Percentiles rank a stretch among this genome's conserved stretches.
Evolutionary conservation across 2,888 invertebrate species (phyloP).

Genomic region (Teleiodes luculella): DNA sequence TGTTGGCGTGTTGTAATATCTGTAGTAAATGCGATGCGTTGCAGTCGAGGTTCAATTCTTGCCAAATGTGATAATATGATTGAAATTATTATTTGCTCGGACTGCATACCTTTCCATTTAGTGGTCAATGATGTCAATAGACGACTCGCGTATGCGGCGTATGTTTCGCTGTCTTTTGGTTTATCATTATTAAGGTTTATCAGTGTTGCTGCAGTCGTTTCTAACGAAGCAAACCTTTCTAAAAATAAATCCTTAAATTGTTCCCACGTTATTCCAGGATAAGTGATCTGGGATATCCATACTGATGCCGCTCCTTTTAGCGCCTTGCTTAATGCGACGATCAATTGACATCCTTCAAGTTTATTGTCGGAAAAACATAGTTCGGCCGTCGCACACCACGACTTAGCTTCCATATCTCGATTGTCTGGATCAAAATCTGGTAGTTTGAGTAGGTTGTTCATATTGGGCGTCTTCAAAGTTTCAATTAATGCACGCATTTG

Average conservation of each 20-base stretch:
- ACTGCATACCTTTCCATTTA: not conserved
- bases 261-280: not conserved
- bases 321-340: not conserved
- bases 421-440: slow-evolving; percentile 10
- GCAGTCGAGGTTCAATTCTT: not conserved
- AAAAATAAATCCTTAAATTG: not conserved
- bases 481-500: too few species aligned
- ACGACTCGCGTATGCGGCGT: not conserved
- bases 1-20: not conserved
- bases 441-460: too few species aligned
- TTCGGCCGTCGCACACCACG: slow-evolving; percentile 9
- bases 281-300: slow-evolving; percentile 2
- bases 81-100: not conserved
- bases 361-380: not conserved
- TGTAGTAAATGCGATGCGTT: not conserved
- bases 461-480: too few species aligned
- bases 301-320: slow-evolving; percentile 1
- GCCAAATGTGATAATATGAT: not conserved
- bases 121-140: not conserved
- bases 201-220: not conserved
- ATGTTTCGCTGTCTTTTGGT: not conserved
- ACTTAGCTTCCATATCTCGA: not conserved
- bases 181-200: too few species aligned
- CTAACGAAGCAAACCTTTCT: not conserved
- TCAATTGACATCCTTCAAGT: not conserved